A percentile compares a stretch with the other conserved stretches of the same genome.
Conservation (phyloP, 2,113 vertebrate genomes). For the Prunella fulvescens region DNA sequence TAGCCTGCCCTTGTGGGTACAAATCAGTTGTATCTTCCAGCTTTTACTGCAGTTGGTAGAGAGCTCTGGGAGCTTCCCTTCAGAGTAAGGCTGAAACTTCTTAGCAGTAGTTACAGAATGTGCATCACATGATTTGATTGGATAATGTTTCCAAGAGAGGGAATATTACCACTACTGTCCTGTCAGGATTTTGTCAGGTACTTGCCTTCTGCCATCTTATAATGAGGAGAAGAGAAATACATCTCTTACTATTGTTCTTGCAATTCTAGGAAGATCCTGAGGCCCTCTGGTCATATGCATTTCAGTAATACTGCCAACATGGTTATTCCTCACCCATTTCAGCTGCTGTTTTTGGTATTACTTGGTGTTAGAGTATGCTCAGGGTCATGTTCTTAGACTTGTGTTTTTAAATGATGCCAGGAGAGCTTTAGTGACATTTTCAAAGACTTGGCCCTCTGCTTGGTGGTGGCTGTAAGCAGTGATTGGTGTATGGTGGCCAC, state of each 20-base stretch:
- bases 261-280: neutral
- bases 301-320: neutral
- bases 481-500: neutral
- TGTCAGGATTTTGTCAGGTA: neutral
- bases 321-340: neutral
- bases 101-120: neutral
- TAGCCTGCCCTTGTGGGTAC: neutral
- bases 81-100: neutral
- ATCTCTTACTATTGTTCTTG: neutral
- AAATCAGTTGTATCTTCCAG: neutral
- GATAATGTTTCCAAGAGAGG: neutral
- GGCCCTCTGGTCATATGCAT: accelerated
- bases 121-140: neutral
- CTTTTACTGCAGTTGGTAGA: neutral
- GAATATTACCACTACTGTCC: neutral
- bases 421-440: neutral
- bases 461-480: neutral
- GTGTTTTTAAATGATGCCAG: neutral
- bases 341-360: neutral
- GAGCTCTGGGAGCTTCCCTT: neutral
- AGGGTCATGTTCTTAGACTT: neutral
- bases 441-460: neutral
- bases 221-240: neutral
- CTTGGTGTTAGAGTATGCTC: accelerated
- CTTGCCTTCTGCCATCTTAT: neutral